These are phyloP conservation scores for Tubulanus polymorphus DNA, from an alignment of 2,888 invertebrate species.

Conservation along the genomic window DNA sequence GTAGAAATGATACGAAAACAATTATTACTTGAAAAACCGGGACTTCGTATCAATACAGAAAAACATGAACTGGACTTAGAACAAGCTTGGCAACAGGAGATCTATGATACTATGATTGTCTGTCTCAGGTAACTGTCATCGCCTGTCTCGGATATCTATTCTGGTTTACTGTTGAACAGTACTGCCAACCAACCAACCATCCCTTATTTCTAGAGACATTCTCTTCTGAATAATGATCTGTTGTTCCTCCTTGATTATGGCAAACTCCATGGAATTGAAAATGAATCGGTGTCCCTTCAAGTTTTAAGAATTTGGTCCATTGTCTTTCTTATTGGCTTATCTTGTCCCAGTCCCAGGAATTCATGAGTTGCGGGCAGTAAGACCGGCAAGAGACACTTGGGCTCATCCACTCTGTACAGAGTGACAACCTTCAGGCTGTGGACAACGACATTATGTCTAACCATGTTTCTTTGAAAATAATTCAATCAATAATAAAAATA, in stretches of 20 bases:
- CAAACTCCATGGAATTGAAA: background rate
- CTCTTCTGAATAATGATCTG: too few relatives aligned
- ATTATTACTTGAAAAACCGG: slow-evolving; percentile 20
- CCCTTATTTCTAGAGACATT: too few relatives aligned
- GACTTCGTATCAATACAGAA: slow-evolving; percentile 23
- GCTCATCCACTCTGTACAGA: background rate
- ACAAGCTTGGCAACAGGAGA: slow-evolving; percentile 32
- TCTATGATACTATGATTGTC: slow-evolving; percentile 31
- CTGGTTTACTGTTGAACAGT: too few relatives aligned
- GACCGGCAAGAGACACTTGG: background rate
- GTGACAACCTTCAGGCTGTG: too few relatives aligned
- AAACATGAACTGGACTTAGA: slow-evolving; percentile 23
- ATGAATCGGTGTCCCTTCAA: too few relatives aligned
- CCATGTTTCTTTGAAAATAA: too few relatives aligned
- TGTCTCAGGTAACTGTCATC: slow-evolving; percentile 30
- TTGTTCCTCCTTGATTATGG: too few relatives aligned
- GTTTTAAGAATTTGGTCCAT: too few relatives aligned
- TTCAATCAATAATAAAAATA: too few relatives aligned
- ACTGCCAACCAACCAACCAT: too few relatives aligned
- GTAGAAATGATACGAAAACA: slow-evolving; percentile 21
- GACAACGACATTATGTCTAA: too few relatives aligned
- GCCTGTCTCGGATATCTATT: too few relatives aligned
- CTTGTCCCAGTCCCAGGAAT: background rate
- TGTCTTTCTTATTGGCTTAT: background rate
- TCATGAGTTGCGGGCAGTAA: background rate